phyloP scores from a whole-genome alignment of 2,797 vertebrate species.

The Pteropus rufus region DNA sequence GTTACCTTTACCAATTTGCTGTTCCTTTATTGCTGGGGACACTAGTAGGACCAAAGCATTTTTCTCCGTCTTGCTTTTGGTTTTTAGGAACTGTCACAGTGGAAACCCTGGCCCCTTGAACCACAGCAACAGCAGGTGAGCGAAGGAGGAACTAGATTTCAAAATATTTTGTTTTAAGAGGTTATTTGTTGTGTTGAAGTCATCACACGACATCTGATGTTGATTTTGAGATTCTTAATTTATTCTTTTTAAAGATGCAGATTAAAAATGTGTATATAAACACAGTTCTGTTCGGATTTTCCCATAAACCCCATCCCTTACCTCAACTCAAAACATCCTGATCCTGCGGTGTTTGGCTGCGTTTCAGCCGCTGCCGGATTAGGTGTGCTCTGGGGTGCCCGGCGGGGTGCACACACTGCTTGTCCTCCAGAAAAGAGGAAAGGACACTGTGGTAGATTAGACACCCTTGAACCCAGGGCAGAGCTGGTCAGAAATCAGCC shows the following conservation, averaged over 20 bases:
- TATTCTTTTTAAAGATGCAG: slow-evolving; percentile 60
- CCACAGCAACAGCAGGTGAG: slow-evolving; percentile 28
- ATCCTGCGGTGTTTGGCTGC: background rate
- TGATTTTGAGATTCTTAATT: slow-evolving; percentile 62
- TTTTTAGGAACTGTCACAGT: background rate
- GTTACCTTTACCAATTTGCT: background rate
- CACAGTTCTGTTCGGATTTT: slow-evolving; percentile 44
- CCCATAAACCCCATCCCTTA: slow-evolving; percentile 26
- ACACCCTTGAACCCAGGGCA: background rate
- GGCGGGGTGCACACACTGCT: background rate
- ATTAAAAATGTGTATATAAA: slow-evolving; percentile 36
- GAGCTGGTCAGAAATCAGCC: background rate
- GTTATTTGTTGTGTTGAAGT: slow-evolving; percentile 40
- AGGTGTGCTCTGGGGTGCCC: background rate
- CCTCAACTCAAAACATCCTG: slow-evolving; percentile 39
- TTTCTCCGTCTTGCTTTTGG: background rate
- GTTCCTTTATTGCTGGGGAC: background rate
- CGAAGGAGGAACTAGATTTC: slow-evolving; percentile 45
- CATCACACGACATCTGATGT: slow-evolving; percentile 54
- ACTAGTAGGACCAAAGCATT: background rate
- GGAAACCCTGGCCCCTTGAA: slow-evolving; percentile 45
- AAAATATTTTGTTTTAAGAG: slow-evolving; percentile 67
- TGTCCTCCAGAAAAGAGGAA: background rate
- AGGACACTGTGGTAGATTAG: background rate
- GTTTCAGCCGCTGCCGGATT: background rate